Percentiles rank a stretch among this genome's conserved stretches.
phyloP scores from a whole-genome alignment of 2,113 vertebrate species.

The Uropsilus gracilis region DNA sequence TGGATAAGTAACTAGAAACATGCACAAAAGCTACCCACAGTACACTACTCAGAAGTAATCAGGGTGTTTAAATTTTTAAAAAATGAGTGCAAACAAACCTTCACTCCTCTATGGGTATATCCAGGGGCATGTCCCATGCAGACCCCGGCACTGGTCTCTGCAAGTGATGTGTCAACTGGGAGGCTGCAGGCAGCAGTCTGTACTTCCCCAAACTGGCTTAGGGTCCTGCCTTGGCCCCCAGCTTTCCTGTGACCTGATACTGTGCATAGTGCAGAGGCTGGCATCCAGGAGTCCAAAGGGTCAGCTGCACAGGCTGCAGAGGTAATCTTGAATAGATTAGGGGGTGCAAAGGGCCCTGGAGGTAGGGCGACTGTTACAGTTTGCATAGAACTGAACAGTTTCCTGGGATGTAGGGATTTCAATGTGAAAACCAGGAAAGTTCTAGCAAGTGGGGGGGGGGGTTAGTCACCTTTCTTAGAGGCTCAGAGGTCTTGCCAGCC shows the following conservation, averaged over 20 bases:
- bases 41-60: background rate
- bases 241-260: background rate
- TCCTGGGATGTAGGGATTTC: background rate
- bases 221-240: background rate
- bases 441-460: background rate
- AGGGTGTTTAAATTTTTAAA: background rate
- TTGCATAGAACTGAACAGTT: background rate
- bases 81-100: background rate
- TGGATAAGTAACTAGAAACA: conserved; percentile 39
- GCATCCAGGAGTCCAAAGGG: conserved; percentile 32
- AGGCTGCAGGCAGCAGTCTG: background rate
- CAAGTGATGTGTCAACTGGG: background rate
- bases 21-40: conserved; percentile 8
- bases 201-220: background rate
- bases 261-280: background rate
- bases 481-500: background rate
- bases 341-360: background rate
- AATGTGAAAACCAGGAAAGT: background rate
- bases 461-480: background rate
- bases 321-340: background rate
- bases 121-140: background rate
- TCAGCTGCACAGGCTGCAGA: background rate
- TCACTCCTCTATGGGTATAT: background rate
- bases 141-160: background rate
- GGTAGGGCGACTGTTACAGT: background rate